phyloP scores from a whole-genome alignment of 2,797 vertebrate genomes.

The Novumbra hubbsi region DNA sequence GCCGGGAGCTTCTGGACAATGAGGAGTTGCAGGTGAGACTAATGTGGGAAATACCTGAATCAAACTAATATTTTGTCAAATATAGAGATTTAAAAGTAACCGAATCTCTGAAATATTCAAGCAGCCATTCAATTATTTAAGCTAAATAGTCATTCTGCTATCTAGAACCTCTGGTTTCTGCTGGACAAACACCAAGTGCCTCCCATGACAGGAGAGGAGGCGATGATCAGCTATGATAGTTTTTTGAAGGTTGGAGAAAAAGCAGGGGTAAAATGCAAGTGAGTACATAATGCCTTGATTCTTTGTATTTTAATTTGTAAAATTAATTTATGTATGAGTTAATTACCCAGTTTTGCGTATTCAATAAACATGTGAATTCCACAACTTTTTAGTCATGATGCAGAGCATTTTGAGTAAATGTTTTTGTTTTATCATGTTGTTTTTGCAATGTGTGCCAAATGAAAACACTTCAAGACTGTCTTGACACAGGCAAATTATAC shows the following conservation, averaged over 20 bases:
- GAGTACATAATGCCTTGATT: constrained; percentile 47
- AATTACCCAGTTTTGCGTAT: too few relatives aligned
- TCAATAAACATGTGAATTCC: neutral
- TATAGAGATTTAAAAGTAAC: neutral
- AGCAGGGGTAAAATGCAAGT: constrained; percentile 94
- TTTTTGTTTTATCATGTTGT: neutral
- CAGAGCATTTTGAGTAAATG: neutral
- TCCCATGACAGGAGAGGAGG: constrained; percentile 90
- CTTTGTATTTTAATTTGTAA: neutral
- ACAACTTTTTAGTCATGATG: neutral
- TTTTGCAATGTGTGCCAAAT: neutral
- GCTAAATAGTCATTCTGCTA: neutral
- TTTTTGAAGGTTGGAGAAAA: constrained; percentile 92
- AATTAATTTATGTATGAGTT: too few relatives aligned
- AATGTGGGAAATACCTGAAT: neutral
- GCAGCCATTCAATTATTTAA: neutral
- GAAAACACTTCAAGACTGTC: neutral
- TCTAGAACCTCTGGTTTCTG: constrained; percentile 95
- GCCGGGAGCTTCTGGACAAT: constrained; percentile 94
- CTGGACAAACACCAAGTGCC: constrained; percentile 96
- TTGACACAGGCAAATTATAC: neutral
- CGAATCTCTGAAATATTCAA: neutral
- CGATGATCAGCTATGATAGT: constrained; percentile 96
- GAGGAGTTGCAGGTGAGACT: constrained; percentile 90
- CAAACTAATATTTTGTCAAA: neutral